These are phyloP conservation scores for Hemitrygon akajei DNA, from an alignment of 2,797 vertebrate genomes.

Conservation along the genomic window DNA sequence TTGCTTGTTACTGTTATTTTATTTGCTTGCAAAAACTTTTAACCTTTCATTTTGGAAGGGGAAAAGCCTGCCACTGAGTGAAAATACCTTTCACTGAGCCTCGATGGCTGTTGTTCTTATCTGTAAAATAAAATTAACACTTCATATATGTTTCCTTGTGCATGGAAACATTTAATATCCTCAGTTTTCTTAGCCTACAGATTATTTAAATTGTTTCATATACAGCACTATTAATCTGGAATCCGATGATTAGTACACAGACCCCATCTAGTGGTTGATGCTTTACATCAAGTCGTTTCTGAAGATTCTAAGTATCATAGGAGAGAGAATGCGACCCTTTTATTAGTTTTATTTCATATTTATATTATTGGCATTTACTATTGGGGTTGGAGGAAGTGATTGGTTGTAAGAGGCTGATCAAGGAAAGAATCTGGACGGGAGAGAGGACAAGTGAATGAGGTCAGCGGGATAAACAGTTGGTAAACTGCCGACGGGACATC, in stretches of 20 bases:
- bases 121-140: neutral
- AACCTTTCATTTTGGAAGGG: neutral
- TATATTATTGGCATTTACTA: too few relatives aligned
- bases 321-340: too few relatives aligned
- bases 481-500: too few relatives aligned
- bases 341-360: too few relatives aligned
- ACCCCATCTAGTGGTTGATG: constrained; percentile 23
- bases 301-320: neutral
- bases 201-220: neutral
- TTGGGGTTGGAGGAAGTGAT: too few relatives aligned
- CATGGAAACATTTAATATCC: neutral
- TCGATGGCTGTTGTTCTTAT: neutral
- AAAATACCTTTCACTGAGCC: neutral
- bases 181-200: neutral
- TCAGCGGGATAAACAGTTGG: too few relatives aligned
- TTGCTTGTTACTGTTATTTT: neutral
- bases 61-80: neutral
- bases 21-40: neutral
- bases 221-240: neutral
- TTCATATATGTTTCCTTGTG: neutral
- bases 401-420: too few relatives aligned
- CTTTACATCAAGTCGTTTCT: neutral
- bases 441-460: too few relatives aligned
- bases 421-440: too few relatives aligned
- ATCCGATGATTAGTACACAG: neutral